These are phyloP conservation scores for Hyphantria cunea DNA, from an alignment of 1,140 invertebrate species.

Conservation along the genomic window DNA sequence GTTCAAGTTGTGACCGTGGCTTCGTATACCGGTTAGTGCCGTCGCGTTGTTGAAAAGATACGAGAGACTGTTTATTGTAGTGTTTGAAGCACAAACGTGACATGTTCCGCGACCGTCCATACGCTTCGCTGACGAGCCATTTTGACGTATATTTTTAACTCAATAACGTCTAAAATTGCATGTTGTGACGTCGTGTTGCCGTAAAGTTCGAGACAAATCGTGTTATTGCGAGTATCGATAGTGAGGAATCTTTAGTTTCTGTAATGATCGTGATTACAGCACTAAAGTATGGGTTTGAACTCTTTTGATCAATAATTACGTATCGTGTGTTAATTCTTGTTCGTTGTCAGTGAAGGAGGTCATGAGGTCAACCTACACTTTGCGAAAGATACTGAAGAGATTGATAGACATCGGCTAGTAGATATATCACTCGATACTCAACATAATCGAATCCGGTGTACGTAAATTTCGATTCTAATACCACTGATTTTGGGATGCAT, in stretches of 20 bases:
- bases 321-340: conserved; percentile 13
- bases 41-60: conserved; percentile 22
- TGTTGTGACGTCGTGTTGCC: conserved; percentile 13
- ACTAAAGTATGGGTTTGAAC: conserved; percentile 12
- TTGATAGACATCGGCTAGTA: conserved; percentile 18
- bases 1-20: conserved; percentile 33
- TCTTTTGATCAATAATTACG: conserved; percentile 7
- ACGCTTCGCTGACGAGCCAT: conserved; percentile 11
- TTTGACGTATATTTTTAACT: conserved; percentile 25
- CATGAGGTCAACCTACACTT: neutral
- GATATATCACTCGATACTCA: conserved; percentile 14
- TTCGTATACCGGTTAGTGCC: conserved; percentile 35
- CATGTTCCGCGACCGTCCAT: conserved; percentile 5
- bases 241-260: conserved; percentile 20
- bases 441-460: conserved; percentile 28
- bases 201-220: conserved; percentile 11
- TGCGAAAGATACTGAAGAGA: conserved; percentile 1
- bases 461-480: conserved; percentile 26
- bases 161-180: conserved; percentile 22
- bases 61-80: conserved; percentile 43
- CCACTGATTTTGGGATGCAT: conserved; percentile 48
- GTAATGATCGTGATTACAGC: conserved; percentile 23
- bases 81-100: conserved; percentile 43
- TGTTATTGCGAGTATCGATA: conserved; percentile 24
- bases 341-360: conserved; percentile 6